A percentile compares a stretch with the other conserved stretches of the same genome.
phyloP scores from a whole-genome alignment of 2,888 invertebrate genomes.

The Zele albiditarsus region DNA sequence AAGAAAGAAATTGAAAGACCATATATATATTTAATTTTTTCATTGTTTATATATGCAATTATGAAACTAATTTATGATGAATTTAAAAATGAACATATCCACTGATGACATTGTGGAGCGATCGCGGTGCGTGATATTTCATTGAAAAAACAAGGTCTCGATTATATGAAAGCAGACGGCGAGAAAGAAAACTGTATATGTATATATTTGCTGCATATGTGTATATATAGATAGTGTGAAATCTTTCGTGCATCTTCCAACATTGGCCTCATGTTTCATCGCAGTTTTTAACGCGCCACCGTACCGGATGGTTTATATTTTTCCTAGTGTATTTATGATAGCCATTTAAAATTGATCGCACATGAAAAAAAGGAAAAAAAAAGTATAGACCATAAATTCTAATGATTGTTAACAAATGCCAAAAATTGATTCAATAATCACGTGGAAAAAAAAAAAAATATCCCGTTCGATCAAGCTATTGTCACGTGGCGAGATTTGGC shows the following conservation, averaged over 20 bases:
- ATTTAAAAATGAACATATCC: not conserved
- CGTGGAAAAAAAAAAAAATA: constrained; percentile 6
- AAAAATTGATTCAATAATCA: not conserved
- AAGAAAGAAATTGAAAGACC: not conserved
- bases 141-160: not conserved
- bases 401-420: not conserved
- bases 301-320: not conserved
- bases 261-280: not conserved
- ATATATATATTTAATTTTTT: not conserved
- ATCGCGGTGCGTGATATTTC: not conserved
- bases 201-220: not conserved
- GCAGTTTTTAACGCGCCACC: not conserved
- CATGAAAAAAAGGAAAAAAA: not conserved
- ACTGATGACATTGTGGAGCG: not conserved
- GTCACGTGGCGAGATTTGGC: constrained; percentile 33
- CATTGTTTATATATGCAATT: not conserved
- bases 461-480: constrained; percentile 10
- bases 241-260: not conserved
- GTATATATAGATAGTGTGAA: not conserved
- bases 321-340: not conserved
- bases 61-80: not conserved
- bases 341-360: not conserved
- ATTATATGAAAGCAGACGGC: not conserved
- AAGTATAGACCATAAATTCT: not conserved
- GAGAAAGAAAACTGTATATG: not conserved